phyloP scores from a whole-genome alignment of 2,888 invertebrate genomes.

The Sepioteuthis lessoniana region DNA sequence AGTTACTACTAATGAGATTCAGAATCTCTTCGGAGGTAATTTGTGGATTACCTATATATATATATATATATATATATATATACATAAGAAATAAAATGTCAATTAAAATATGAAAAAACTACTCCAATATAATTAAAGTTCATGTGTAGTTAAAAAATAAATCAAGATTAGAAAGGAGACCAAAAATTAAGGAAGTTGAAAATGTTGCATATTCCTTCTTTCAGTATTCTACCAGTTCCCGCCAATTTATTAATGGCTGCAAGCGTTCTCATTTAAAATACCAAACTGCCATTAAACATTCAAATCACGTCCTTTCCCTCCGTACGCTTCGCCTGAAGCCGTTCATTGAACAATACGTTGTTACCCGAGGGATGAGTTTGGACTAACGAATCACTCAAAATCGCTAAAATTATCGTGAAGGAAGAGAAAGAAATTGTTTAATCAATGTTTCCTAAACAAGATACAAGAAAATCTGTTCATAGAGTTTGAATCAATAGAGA shows the following conservation, averaged over 20 bases:
- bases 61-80: neutral
- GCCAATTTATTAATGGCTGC: neutral
- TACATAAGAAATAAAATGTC: neutral
- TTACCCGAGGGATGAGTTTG: neutral
- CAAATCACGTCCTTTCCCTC: neutral
- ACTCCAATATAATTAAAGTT: neutral
- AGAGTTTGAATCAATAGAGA: neutral
- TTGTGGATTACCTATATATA: neutral
- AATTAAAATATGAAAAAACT: no score
- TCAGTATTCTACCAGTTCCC: neutral
- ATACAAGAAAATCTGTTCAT: neutral
- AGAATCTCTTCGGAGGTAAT: no score
- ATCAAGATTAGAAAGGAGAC: no score
- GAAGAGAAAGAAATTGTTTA: neutral
- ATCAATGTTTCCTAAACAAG: neutral
- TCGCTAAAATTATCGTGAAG: neutral
- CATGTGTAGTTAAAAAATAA: neutral
- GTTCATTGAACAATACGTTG: neutral
- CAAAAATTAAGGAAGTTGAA: no score
- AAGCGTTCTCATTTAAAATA: neutral
- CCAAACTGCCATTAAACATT: neutral
- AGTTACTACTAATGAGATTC: no score
- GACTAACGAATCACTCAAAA: slow-evolving; percentile 11
- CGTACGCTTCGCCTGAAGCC: neutral
- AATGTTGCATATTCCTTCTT: neutral